Evolutionary conservation across 2,888 invertebrate species (phyloP), one percentile per base, ranked within the genome.

Genomic region (Slavum lentiscoides): DNA sequence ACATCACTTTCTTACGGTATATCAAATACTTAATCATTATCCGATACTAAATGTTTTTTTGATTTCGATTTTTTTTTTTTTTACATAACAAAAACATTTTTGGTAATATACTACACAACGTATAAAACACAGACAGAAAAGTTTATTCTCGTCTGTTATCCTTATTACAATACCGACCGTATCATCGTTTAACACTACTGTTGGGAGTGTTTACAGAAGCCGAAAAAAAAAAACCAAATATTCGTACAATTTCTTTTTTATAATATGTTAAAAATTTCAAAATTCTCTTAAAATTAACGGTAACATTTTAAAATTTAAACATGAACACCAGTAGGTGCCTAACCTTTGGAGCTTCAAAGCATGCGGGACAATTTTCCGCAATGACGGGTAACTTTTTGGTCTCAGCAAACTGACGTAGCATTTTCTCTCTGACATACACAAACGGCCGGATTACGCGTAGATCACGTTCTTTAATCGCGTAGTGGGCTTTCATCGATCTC

Each of bases 361-460:
- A 87, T 58, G 86, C 87, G 49, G 89, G 89, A 84, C 90, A 90
- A 84, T 89, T 91, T 84, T 90, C 89, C 23, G 90, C 88, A 84
- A 93, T 91, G 83, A 91, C 89, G 0, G 95, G 94, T 72, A 95
- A 87, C 67, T 90, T 90, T 84, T 92, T 91, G 84, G 91, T 90
- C 84, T 91, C 91, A 19, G 92, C 91, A 87, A 94, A 95, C 80
- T 91, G 91, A 23, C 91, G 88, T 53, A 95, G 87, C 8, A 91
- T 89, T 85, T 90, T 90, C 84, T 94, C 94, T 61, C 96, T 89
- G 17, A 95, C 94, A 88, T 94, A 94, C 17, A 95, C 92, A 85
- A 96, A 92, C 23, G 96, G 96, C 73, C 96, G 89, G 82, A 96
- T 92, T 39, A 96, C 92, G 83, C 95, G 90, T 74, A 96, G 86